phyloP scores from a whole-genome alignment of 2,113 vertebrate genomes.

The Coptodon rendalli region DNA sequence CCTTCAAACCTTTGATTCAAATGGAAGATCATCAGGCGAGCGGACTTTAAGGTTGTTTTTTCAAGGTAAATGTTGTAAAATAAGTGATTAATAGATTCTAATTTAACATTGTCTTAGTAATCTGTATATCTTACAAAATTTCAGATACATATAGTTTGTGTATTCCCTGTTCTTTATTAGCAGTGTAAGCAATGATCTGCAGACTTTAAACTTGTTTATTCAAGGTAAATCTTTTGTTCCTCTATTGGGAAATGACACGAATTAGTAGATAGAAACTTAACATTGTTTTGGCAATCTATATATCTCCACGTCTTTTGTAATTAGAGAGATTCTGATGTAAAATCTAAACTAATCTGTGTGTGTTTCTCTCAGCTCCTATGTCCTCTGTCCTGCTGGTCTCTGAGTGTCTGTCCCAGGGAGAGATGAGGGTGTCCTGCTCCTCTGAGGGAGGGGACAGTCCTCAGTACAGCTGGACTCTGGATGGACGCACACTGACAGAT shows the following conservation, averaged over 20 bases:
- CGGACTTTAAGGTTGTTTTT: rapidly evolving
- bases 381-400: rapidly evolving
- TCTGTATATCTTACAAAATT: rapidly evolving
- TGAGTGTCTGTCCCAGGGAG: neutral
- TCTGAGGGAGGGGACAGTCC: neutral
- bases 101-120: neutral
- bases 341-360: neutral
- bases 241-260: neutral
- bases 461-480: neutral
- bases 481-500: rapidly evolving
- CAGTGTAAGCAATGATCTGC: neutral
- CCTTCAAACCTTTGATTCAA: rapidly evolving
- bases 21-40: rapidly evolving
- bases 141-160: neutral
- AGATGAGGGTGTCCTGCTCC: rapidly evolving
- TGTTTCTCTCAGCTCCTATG: neutral
- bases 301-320: no score
- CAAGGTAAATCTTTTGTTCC: no score
- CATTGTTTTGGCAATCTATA: rapidly evolving
- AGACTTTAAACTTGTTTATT: neutral
- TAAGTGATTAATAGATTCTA: neutral
- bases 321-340: no score
- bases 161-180: neutral
- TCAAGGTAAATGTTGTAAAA: neutral
- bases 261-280: rapidly evolving